phyloP scores from a whole-genome alignment of 2,888 invertebrate genomes.

The Dicycla oo region DNA sequence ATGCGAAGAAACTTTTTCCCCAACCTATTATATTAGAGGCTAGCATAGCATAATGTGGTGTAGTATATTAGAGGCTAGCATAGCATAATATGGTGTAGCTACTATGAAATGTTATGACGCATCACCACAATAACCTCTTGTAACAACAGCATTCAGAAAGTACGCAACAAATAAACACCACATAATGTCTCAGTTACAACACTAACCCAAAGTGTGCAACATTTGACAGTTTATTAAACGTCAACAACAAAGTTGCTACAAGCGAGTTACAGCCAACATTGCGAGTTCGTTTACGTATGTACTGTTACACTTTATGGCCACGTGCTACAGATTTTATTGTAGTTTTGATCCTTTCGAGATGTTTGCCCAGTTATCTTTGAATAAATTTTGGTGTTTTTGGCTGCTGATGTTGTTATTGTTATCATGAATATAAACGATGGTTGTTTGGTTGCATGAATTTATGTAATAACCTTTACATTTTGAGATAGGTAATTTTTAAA shows the following conservation, averaged over 20 bases:
- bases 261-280: conserved; percentile 43
- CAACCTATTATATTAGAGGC: too few species aligned
- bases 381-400: conserved; percentile 18
- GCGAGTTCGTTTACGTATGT: conserved; percentile 51
- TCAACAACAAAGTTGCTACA: conserved; percentile 54
- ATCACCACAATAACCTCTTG: not conserved
- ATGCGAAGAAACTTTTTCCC: too few species aligned
- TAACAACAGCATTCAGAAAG: conserved; percentile 2
- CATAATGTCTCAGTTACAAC: conserved; percentile 23
- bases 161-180: conserved; percentile 33
- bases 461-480: not conserved
- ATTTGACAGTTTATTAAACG: conserved; percentile 58
- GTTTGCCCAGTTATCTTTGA: conserved; percentile 30
- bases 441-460: not conserved
- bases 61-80: too few species aligned
- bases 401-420: conserved; percentile 2
- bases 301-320: conserved; percentile 44
- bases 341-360: conserved; percentile 48
- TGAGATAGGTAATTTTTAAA: not conserved
- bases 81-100: not conserved
- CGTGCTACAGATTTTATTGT: conserved; percentile 54
- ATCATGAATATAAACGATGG: not conserved
- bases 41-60: too few species aligned
- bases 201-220: conserved; percentile 17
- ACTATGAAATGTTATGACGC: not conserved